phyloP scores from a whole-genome alignment of 1,140 invertebrate genomes.

The Drosophila sp. region DNA sequence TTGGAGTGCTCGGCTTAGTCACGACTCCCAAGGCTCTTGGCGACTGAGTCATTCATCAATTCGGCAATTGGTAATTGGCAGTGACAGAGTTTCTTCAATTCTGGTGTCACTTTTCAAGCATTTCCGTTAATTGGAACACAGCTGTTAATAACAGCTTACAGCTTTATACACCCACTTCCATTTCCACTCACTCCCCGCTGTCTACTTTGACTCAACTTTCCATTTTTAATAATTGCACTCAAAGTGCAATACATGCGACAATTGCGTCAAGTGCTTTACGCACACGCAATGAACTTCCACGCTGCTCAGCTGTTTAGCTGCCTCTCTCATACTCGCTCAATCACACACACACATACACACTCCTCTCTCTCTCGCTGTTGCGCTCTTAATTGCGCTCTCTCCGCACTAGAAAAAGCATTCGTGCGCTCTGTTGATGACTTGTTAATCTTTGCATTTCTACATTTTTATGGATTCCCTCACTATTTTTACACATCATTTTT shows the following conservation, averaged over 20 bases:
- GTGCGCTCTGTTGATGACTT: conserved; percentile 51
- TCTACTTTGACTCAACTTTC: conserved; percentile 29
- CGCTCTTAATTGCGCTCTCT: conserved; percentile 3
- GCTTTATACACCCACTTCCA: background rate
- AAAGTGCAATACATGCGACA: conserved; percentile 32
- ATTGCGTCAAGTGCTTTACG: conserved; percentile 44
- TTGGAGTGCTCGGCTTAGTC: conserved; percentile 52
- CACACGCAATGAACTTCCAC: conserved; percentile 41
- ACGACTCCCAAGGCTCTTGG: conserved; percentile 43
- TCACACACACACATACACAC: background rate
- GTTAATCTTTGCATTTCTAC: conserved; percentile 65
- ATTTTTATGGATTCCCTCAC: conserved; percentile 79
- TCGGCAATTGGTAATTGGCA: conserved; percentile 37
- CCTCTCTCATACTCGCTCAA: conserved; percentile 13
- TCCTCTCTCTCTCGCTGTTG: background rate
- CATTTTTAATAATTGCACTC: conserved; percentile 38
- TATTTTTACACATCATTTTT: conserved; percentile 70
- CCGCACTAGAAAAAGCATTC: conserved; percentile 2
- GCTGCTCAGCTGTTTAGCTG: conserved; percentile 35
- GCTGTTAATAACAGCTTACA: conserved; percentile 16
- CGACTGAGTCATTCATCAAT: conserved; percentile 41
- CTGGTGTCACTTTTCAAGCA: conserved; percentile 39
- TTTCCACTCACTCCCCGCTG: background rate
- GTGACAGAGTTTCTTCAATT: conserved; percentile 30
- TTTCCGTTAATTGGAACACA: conserved; percentile 49